These are phyloP conservation scores for Champsocephalus gunnari DNA, from an alignment of 2,797 vertebrate genomes.

Conservation along the genomic window DNA sequence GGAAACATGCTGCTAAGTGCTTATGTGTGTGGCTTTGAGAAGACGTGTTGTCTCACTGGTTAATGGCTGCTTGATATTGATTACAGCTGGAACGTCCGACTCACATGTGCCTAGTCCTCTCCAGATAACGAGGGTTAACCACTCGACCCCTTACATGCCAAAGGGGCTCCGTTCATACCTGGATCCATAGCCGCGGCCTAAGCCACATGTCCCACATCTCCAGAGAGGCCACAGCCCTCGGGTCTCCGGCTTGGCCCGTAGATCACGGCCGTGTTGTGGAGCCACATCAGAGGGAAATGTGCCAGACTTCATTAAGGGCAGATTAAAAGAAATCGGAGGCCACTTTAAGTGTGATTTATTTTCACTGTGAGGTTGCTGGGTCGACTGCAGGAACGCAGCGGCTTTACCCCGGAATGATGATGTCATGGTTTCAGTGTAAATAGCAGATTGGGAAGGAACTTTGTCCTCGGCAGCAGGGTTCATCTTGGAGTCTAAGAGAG, in stretches of 20 bases:
- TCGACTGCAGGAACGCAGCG: constrained; percentile 42
- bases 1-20: constrained; percentile 52
- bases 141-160: constrained; percentile 76
- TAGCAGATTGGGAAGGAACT: constrained; percentile 64
- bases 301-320: constrained; percentile 75
- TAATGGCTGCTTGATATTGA: constrained; percentile 82
- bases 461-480: constrained; percentile 62
- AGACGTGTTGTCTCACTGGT: constrained; percentile 66
- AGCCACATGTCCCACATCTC: constrained; percentile 35
- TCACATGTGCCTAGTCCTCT: constrained; percentile 72
- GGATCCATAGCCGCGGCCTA: constrained; percentile 21
- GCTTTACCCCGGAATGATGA: constrained; percentile 68
- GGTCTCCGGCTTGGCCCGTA: constrained; percentile 48
- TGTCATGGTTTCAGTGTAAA: constrained; percentile 79
- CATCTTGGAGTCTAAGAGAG: constrained; percentile 37
- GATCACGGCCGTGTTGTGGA: constrained; percentile 59
- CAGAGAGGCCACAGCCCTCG: constrained; percentile 40
- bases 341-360: constrained; percentile 73
- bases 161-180: constrained; percentile 59
- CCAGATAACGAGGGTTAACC: constrained; percentile 81
- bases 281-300: constrained; percentile 62
- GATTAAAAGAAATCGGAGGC: constrained; percentile 71
- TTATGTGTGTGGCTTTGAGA: constrained; percentile 25
- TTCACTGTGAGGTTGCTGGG: constrained; percentile 70
- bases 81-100: constrained; percentile 70